Conservation (phyloP, 2,888 invertebrate genomes). For the Perdita meconis region DNA sequence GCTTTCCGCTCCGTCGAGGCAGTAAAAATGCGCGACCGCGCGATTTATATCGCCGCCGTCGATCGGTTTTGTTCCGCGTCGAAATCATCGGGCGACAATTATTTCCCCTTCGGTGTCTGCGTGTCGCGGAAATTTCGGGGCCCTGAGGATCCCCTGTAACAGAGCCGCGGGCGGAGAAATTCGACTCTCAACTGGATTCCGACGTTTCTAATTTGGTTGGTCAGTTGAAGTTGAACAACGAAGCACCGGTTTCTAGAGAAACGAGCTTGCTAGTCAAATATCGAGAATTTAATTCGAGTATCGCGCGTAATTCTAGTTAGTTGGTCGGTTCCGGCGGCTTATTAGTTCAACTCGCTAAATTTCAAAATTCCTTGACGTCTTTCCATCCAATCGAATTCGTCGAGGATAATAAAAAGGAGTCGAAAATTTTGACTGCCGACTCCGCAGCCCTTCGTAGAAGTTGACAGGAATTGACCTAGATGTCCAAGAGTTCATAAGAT, state of each 20-base stretch:
- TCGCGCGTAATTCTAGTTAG: slow-evolving; percentile 30
- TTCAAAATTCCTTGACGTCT: no score
- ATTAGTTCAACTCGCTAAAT: no score
- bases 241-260: slow-evolving; percentile 21
- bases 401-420: no score
- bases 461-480: no score
- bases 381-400: no score
- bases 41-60: slow-evolving; percentile 38
- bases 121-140: slow-evolving; percentile 27
- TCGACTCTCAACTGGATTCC: slow-evolving; percentile 35
- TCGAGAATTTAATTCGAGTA: slow-evolving; percentile 64
- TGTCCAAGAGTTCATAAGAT: no score
- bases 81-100: slow-evolving; percentile 40
- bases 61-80: slow-evolving; percentile 32
- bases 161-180: slow-evolving; percentile 27
- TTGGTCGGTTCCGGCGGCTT: neutral
- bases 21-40: slow-evolving; percentile 28
- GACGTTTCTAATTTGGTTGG: slow-evolving; percentile 61
- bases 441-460: no score
- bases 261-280: slow-evolving; percentile 58
- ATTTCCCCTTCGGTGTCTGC: slow-evolving; percentile 24
- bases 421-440: no score
- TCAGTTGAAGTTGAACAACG: slow-evolving; percentile 37
- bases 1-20: slow-evolving; percentile 30
- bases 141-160: neutral